Base-by-base conservation (phyloP, 2,888 invertebrate genomes). In the Empis stercorea region DNA sequence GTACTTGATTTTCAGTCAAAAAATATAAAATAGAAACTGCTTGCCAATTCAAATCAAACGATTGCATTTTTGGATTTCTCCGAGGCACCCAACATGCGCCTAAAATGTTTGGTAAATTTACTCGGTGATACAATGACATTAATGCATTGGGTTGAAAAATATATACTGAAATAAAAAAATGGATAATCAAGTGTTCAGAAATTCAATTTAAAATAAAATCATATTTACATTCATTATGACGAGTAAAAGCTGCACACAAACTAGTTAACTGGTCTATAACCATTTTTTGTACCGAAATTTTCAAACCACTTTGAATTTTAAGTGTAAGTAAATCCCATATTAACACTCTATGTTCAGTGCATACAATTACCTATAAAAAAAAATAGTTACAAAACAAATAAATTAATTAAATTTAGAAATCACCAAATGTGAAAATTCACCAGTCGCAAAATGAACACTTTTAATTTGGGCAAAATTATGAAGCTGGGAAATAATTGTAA, bases 291-390 rank as follows among this genome's bases (percentile, higher is more conserved):
- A 63, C 63, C 9, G 66, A 65, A 3, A 70, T 48, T 48, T 67
- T 68, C 1, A 68, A 57, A 43, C 71, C 73, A 76, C 84, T 81
- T 32, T 72, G 66, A 52, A 85, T 65, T 23, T 75, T 71, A 13
- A 82, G 65, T 2, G 78, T 78, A 48, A 81, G 65, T 36, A 84
- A 63, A 65, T 83, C 80, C 83, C 84, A 84, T 27, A 81, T 77
- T 32, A 73, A 71, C 5, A 84, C 59, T 50, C 76, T 72, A 14
- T 70, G 60, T 6, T 69, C 59, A 1, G 76, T 77, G 45, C 67
- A 67, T 7, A 61, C 63, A n/a, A 65, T 56, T 20, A 68, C 61
- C 60, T 60, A 34, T 6, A 58, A 51, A 46, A 55, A n/a, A n/a
- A n/a, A n/a, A n/a, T n/a, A n/a, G n/a, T n/a, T 52, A 14, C 14